Percentiles rank a stretch among this genome's conserved stretches.
Conservation (phyloP, 2,888 invertebrate genomes). For the Andrena trimmerana region DNA sequence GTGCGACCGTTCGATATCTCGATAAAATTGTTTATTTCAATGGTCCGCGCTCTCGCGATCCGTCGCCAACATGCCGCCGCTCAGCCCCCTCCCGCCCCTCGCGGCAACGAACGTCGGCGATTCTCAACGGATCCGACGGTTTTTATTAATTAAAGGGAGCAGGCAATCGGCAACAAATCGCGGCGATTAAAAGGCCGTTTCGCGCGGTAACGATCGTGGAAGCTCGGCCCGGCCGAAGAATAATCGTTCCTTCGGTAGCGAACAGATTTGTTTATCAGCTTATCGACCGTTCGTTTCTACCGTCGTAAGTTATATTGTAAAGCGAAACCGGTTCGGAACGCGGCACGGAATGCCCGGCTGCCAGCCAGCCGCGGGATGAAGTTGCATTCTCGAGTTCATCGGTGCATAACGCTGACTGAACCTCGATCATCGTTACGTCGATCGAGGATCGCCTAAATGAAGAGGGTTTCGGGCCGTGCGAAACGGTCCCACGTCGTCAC, state of each 20-base stretch:
- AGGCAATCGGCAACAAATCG: constrained; percentile 58
- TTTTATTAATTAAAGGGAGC: constrained; percentile 60
- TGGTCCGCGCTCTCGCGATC: neutral
- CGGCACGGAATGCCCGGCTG: constrained; percentile 53
- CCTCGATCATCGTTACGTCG: constrained; percentile 66
- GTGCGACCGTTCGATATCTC: constrained; percentile 28
- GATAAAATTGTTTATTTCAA: constrained; percentile 53
- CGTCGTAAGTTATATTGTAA: constrained; percentile 72
- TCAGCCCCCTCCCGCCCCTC: neutral
- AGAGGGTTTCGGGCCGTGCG: constrained; percentile 1
- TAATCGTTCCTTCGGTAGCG: constrained; percentile 69
- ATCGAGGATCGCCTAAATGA: constrained; percentile 55
- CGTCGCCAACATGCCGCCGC: neutral
- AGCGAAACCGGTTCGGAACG: constrained; percentile 72
- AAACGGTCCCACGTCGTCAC: neutral
- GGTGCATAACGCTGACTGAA: constrained; percentile 68
- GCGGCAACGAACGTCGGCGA: neutral
- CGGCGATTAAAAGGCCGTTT: constrained; percentile 65
- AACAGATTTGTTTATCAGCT: constrained; percentile 75
- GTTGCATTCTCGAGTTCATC: constrained; percentile 72
- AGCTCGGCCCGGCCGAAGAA: constrained; percentile 49
- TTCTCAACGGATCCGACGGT: constrained; percentile 40
- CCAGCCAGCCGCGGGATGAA: constrained; percentile 69
- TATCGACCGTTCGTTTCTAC: constrained; percentile 70
- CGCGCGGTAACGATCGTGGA: constrained; percentile 56